A percentile compares a stretch with the other conserved stretches of the same genome.
Evolutionary conservation across 2,888 invertebrate genomes (phyloP).

Genomic region (Flexamia atlantica): DNA sequence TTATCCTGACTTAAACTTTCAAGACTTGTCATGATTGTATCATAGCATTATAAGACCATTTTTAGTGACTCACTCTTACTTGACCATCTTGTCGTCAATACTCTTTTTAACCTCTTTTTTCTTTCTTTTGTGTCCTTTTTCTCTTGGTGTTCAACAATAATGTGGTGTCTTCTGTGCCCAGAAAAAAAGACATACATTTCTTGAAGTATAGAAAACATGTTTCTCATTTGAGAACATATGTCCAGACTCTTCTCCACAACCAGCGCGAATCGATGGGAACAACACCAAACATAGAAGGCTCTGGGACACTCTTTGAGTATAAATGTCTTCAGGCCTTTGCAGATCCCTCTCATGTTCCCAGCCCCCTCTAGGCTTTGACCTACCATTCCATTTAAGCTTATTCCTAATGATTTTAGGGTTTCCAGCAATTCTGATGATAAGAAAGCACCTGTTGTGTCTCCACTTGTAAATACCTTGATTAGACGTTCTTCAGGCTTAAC

Average conservation of each 20-base stretch:
- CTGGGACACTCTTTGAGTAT: conserved; percentile 19
- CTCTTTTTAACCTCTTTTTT: conserved; percentile 38
- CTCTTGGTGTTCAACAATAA: conserved; percentile 34
- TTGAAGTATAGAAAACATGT: conserved; percentile 51
- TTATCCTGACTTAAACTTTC: neutral
- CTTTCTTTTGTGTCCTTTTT: neutral
- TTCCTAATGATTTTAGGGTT: neutral
- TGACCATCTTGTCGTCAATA: conserved; percentile 41
- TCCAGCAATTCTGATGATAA: neutral
- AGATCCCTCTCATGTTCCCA: conserved; percentile 50
- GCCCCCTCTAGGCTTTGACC: conserved; percentile 57
- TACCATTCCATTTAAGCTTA: conserved; percentile 30
- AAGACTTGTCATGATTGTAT: neutral
- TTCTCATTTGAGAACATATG: conserved; percentile 48
- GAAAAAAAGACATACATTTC: conserved; percentile 54
- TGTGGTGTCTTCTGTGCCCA: conserved; percentile 49
- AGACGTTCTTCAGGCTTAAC: conserved; percentile 52
- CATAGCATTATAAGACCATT: conserved; percentile 14
- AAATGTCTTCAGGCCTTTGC: conserved; percentile 2
- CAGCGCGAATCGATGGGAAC: conserved; percentile 36
- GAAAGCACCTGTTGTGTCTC: conserved; percentile 39
- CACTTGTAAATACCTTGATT: conserved; percentile 39
- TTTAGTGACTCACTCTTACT: conserved; percentile 34
- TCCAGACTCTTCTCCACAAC: conserved; percentile 59
- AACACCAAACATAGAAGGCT: conserved; percentile 53